Conservation (phyloP, 2,797 vertebrate genomes). For the Caiman crocodilus region DNA sequence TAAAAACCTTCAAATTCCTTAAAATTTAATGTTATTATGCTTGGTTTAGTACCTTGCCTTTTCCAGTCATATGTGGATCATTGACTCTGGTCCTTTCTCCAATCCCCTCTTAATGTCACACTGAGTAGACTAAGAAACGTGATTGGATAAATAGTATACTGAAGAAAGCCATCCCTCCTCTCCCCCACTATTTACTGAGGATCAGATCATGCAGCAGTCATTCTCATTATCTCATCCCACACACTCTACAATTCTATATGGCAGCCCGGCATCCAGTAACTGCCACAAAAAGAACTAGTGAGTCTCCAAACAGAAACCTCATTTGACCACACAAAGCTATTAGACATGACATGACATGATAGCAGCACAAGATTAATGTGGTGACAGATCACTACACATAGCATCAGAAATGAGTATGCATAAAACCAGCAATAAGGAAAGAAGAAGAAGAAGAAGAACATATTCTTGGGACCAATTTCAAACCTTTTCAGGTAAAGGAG, state of each 20-base stretch:
- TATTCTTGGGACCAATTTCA: background rate
- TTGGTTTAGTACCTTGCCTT: background rate
- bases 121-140: background rate
- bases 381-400: background rate
- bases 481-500: background rate
- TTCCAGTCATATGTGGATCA: too few relatives aligned
- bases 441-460: too few relatives aligned
- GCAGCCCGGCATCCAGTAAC: background rate
- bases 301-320: background rate
- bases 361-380: background rate
- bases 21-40: background rate
- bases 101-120: background rate
- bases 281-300: background rate
- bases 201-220: background rate
- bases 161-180: background rate
- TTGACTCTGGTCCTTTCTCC: too few relatives aligned
- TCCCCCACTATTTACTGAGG: background rate
- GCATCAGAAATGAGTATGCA: background rate
- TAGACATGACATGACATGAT: background rate
- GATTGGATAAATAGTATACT: background rate
- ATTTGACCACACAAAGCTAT: background rate
- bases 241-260: background rate
- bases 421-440: background rate
- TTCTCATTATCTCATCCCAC: background rate
- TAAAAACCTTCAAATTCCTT: background rate